Evolutionary conservation across 2,797 vertebrate species (phyloP), one percentile per base, ranked within the genome.

Genomic region (Ispidina picta): DNA sequence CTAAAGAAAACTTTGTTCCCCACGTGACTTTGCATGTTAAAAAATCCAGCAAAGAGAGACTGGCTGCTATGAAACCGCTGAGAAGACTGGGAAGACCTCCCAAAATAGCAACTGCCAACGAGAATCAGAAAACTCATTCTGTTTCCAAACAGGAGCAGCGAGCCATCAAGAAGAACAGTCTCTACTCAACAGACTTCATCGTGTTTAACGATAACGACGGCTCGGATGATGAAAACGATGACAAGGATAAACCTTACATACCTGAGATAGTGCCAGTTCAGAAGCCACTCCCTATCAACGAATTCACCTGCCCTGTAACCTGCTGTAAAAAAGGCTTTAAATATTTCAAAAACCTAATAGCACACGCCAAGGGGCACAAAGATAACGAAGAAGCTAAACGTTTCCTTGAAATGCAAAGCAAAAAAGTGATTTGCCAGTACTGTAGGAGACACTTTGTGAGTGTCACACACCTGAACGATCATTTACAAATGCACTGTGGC

Each of bases 361-460:
- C 99, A 60, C 99, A 99, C 0, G 98, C 98, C 26, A 99, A 98
- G 89, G 98, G 97, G 74, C 99, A 99, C 44, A 98, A 98, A 33
- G 98, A 99, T 72, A 98, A 98, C 4, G 98, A 99, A 85, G 99
- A 99, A 94, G 99, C 99, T 2, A 98, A 98, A 86, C 98, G 98
- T 58, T 99, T 99, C 88, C 98, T 99, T 54, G 98, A 99, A 97
- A 98, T 99, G 98, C 98, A 99, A 90, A 99, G 98, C 96, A 99
- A 99, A 93, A 99, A 99, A 96, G 99, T 99, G 28, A 98, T 99
- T 96, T 99, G 99, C 94, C 99, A 99, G 97, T 99, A 99, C 97
- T 99, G 99, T 94, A 98, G 99, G 21, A 97, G 99, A 43, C 99
- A 99, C 89, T 99, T 99, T 89, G 98, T 99, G 29, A 99, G 98